phyloP scores from a whole-genome alignment of 2,797 vertebrate species.

The Tolypeutes matacus region DNA sequence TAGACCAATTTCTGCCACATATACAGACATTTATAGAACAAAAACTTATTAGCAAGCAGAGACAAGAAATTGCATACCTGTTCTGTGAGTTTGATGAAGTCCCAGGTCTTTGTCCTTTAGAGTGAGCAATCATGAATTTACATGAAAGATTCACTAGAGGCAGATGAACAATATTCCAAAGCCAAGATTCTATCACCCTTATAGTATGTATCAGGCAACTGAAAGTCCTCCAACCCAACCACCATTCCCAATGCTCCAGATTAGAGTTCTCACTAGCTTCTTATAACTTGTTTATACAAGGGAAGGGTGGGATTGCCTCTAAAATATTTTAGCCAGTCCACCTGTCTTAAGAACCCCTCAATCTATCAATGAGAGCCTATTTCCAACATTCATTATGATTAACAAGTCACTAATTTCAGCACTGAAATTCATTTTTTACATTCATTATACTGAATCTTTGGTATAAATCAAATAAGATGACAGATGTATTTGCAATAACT shows the following conservation, averaged over 20 bases:
- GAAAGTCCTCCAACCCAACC: neutral
- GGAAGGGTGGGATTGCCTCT: neutral
- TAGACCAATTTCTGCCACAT: neutral
- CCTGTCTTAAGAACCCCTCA: neutral
- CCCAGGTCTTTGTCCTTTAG: neutral
- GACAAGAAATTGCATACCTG: neutral
- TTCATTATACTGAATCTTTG: neutral
- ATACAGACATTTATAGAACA: constrained; percentile 14
- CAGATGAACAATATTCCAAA: neutral
- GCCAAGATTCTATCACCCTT: neutral
- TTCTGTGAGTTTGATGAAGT: neutral
- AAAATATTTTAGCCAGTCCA: constrained; percentile 1
- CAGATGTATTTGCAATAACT: neutral
- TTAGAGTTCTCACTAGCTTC: neutral
- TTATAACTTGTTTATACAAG: neutral
- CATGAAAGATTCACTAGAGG: neutral
- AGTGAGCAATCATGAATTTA: neutral
- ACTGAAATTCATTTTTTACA: constrained; percentile 41
- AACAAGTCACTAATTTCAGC: constrained; percentile 7
- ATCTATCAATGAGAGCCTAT: neutral
- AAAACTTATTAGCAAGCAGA: constrained; percentile 28
- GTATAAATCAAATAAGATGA: neutral
- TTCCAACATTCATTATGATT: neutral
- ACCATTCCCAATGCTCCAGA: neutral
- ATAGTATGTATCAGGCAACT: neutral